Conservation (phyloP, 1,140 invertebrate species). For the Drosophila tristis region DNA sequence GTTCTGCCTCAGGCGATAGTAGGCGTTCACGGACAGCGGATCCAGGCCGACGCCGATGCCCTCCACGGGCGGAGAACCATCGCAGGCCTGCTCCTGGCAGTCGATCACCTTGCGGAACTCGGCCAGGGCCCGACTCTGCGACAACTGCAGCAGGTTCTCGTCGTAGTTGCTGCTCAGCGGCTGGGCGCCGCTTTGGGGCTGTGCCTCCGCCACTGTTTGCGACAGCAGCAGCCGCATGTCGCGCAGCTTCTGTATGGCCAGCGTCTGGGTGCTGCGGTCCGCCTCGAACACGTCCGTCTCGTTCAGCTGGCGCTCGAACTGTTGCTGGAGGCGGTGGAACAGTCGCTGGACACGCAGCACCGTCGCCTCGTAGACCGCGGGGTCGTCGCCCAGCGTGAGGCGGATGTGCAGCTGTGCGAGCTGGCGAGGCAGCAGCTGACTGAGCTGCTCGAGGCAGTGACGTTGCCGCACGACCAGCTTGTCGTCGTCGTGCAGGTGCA, state of each 20-base stretch:
- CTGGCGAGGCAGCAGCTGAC: slow-evolving; percentile 56
- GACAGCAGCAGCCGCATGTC: slow-evolving; percentile 64
- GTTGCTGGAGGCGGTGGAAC: slow-evolving; percentile 52
- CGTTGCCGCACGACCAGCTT: slow-evolving; percentile 39
- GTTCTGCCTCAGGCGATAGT: slow-evolving; percentile 71
- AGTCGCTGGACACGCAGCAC: slow-evolving; percentile 31
- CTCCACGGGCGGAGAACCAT: not conserved
- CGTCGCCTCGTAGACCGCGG: slow-evolving; percentile 6
- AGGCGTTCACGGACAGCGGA: slow-evolving; percentile 71
- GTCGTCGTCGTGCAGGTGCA: slow-evolving; percentile 57
- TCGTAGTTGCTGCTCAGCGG: slow-evolving; percentile 44
- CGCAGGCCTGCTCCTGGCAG: slow-evolving; percentile 31
- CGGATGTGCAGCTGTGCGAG: slow-evolving; percentile 48
- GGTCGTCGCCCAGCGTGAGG: slow-evolving; percentile 41
- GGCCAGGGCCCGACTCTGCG: slow-evolving; percentile 18
- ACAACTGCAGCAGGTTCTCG: slow-evolving; percentile 59
- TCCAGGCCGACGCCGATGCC: slow-evolving; percentile 18
- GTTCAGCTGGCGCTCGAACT: slow-evolving; percentile 64
- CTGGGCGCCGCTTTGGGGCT: not conserved
- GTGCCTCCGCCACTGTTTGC: slow-evolving; percentile 1
- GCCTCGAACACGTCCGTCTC: slow-evolving; percentile 60
- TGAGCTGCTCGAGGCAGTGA: slow-evolving; percentile 60
- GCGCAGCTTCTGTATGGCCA: slow-evolving; percentile 62
- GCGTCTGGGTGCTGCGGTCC: slow-evolving; percentile 26
- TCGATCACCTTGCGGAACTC: slow-evolving; percentile 46